Evolutionary conservation across 2,113 vertebrate species (phyloP).

Genomic region (Hemiprocne comata): DNA sequence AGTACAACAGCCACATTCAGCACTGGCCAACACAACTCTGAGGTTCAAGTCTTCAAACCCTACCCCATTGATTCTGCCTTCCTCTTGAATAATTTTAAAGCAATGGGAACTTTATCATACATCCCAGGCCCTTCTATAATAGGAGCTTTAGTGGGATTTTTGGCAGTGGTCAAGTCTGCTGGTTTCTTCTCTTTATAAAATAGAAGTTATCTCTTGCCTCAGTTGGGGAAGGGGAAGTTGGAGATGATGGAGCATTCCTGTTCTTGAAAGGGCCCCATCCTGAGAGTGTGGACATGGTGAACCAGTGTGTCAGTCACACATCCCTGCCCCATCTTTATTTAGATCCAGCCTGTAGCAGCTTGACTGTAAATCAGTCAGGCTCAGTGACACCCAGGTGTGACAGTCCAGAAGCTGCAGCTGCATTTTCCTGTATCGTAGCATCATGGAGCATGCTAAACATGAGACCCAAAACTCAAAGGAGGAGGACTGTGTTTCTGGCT

Average conservation of each 20-base stretch:
- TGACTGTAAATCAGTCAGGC: neutral
- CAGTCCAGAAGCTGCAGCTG: neutral
- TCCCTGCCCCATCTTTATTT: neutral
- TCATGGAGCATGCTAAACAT: neutral
- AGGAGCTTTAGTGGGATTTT: constrained; percentile 73
- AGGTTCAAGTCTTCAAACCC: neutral
- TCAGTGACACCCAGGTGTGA: neutral
- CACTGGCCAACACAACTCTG: neutral
- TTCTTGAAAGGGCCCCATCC: constrained; percentile 54
- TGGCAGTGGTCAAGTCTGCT: constrained; percentile 52
- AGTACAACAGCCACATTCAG: neutral
- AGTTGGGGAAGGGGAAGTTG: constrained; percentile 66
- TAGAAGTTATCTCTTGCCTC: constrained; percentile 73
- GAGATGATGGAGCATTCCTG: constrained; percentile 57
- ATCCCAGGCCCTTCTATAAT: constrained; percentile 52
- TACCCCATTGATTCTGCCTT: constrained; percentile 27
- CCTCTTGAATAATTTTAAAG: constrained; percentile 70
- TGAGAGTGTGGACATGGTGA: neutral
- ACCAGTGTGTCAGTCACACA: constrained; percentile 15
- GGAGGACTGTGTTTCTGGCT: neutral
- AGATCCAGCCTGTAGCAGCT: neutral
- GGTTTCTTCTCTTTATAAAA: constrained; percentile 11
- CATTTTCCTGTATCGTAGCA: neutral
- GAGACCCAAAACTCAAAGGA: neutral
- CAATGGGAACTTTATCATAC: constrained; percentile 69